Evolutionary conservation across 2,113 vertebrate genomes (phyloP), one percentile per base, ranked within the genome.

Genomic region (Poeciliopsis prolifica): DNA sequence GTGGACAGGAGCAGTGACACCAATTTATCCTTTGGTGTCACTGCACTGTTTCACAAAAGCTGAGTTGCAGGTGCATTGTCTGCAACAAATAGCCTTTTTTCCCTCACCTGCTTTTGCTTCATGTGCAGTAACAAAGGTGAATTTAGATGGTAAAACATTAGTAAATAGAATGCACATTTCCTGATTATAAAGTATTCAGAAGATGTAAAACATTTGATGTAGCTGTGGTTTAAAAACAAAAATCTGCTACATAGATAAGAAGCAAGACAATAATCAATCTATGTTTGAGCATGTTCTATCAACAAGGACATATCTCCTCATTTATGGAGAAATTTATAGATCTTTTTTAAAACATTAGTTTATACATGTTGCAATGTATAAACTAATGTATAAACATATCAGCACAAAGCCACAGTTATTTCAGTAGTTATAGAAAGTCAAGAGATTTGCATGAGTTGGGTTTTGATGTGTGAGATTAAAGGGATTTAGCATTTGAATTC

Each of bases 391-490:
- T 33, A 7, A 33, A 33, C 33, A 33, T 33, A 33, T 33, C 7
- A 0, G 7, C 33, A 9, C 33, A 9, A 37, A 70, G 79, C 65
- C 42, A 40, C 51, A 76, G 58, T 71, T 75, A 67, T 86, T 90
- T 82, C 44, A 79, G 65, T 64, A 61, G 78, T 74, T 83, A 17
- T 77, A 87, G 85, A 87, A 74, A 70, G 74, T 81, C 78, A 79
- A 88, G 85, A 83, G 82, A 84, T 84, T 74, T 71, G 78, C 86
- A 85, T 86, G 80, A 92, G 86, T 75, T 80, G 79, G 80, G 88
- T 91, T 91, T 91, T 92, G 88, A 91, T 83, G 86, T 90, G 81
- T 73, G 72, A 87, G 92, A 94, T 94, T 93, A 93, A 92, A 92
- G 86, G 86, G 88, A 87, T 93, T 92, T 89, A 87, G 80, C 63